A percentile compares a stretch with the other conserved stretches of the same genome.
Evolutionary conservation across 1,140 invertebrate species (phyloP).

Genomic region (Nephila pilipes): DNA sequence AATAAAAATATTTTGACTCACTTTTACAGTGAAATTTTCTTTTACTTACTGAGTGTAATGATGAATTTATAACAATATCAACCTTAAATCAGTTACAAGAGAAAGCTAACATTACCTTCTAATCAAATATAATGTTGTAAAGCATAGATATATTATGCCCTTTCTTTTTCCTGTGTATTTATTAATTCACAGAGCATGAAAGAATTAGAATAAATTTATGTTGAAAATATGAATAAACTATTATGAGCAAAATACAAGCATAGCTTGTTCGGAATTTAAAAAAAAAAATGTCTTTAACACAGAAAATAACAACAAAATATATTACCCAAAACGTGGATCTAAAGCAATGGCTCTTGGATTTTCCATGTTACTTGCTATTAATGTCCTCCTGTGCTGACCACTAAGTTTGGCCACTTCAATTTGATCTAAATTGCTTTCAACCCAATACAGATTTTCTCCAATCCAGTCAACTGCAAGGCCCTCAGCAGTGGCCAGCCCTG

Average conservation of each 20-base stretch:
- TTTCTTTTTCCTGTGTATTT: too few species aligned
- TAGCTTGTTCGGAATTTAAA: neutral
- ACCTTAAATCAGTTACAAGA: too few species aligned
- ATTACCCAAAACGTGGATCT: conserved; percentile 89
- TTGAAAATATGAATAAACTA: neutral
- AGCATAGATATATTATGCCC: too few species aligned
- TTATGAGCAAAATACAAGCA: neutral
- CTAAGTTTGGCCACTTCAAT: conserved; percentile 93
- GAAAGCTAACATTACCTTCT: too few species aligned
- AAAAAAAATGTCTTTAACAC: too few species aligned
- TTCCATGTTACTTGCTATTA: conserved; percentile 92
- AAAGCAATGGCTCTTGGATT: conserved; percentile 92
- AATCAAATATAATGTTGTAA: too few species aligned
- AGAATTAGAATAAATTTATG: too few species aligned
- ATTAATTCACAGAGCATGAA: too few species aligned
- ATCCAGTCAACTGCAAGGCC: conserved; percentile 94
- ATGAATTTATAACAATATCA: too few species aligned
- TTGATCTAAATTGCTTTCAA: conserved; percentile 93
- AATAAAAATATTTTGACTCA: too few species aligned
- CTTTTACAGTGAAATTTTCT: too few species aligned
- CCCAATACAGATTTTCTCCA: conserved; percentile 90
- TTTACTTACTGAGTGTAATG: too few species aligned
- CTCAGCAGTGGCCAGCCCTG: conserved; percentile 91
- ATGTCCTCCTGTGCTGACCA: conserved; percentile 88
- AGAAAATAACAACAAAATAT: neutral